Conservation (phyloP, 2,888 invertebrate genomes). For the Endotricha flammealis region DNA sequence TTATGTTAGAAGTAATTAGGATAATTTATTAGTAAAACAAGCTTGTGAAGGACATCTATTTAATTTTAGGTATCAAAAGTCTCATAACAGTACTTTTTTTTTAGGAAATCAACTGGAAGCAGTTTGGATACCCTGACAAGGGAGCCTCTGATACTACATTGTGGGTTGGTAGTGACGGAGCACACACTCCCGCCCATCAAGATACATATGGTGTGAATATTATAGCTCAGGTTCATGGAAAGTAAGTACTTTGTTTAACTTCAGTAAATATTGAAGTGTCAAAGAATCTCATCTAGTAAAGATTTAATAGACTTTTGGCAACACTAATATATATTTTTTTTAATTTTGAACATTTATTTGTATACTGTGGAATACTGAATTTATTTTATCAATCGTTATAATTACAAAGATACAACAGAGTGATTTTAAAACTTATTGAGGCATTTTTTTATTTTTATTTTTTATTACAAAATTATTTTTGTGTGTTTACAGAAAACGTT, state of each 20-base stretch:
- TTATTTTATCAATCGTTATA: too few relatives aligned
- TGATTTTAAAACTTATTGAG: too few relatives aligned
- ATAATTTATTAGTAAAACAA: too few relatives aligned
- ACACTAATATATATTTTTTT: too few relatives aligned
- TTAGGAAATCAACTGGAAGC: constrained; percentile 75
- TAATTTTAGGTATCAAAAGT: too few relatives aligned
- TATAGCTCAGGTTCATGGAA: constrained; percentile 92
- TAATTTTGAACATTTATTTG: too few relatives aligned
- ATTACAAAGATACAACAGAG: too few relatives aligned
- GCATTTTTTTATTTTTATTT: constrained; percentile 3
- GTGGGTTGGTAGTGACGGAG: constrained; percentile 92
- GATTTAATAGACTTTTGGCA: too few relatives aligned
- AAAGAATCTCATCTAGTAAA: neutral
- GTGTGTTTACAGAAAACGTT: constrained; percentile 83
- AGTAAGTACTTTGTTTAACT: constrained; percentile 62
- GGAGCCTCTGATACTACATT: constrained; percentile 84
- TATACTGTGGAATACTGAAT: too few relatives aligned
- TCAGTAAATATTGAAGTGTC: neutral
- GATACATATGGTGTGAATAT: constrained; percentile 97
- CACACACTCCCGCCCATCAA: constrained; percentile 95
- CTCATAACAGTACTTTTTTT: constrained; percentile 7
- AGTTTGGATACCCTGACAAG: constrained; percentile 84
- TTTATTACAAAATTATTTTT: constrained; percentile 2
- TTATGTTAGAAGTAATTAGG: too few relatives aligned
- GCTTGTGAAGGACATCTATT: too few relatives aligned